phyloP scores from a whole-genome alignment of 2,888 invertebrate species.

The Amaurobius ferox region DNA sequence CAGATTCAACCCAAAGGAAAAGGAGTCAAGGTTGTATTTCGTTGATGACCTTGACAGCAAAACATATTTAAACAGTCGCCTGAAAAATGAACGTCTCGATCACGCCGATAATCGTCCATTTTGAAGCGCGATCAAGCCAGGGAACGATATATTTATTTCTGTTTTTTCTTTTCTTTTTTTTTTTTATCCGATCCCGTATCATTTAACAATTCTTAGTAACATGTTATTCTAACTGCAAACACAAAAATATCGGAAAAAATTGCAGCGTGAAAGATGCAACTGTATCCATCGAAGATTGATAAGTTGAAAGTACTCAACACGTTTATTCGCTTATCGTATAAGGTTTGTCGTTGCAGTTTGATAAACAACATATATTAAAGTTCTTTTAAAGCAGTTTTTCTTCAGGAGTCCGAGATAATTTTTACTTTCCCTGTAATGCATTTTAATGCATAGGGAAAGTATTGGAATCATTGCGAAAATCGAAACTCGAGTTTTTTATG shows the following conservation, averaged over 20 bases:
- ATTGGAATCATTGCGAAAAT: too few relatives aligned
- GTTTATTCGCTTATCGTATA: neutral
- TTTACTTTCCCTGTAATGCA: too few relatives aligned
- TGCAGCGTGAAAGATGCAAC: neutral
- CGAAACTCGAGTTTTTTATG: too few relatives aligned
- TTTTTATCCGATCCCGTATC: neutral
- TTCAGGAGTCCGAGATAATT: too few relatives aligned
- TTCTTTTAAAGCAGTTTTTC: slow-evolving; percentile 6
- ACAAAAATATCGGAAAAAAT: neutral
- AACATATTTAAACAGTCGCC: neutral
- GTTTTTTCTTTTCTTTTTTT: neutral
- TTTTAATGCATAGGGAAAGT: too few relatives aligned
- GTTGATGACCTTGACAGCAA: neutral
- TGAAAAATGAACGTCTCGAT: neutral
- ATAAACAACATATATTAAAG: neutral
- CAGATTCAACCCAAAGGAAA: neutral
- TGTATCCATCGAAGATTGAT: neutral
- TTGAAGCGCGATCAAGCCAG: neutral
- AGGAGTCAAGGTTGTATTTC: neutral
- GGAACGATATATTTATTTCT: neutral
- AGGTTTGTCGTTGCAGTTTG: neutral
- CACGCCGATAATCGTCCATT: neutral
- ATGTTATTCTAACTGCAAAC: neutral
- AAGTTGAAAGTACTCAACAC: neutral
- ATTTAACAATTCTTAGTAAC: neutral